Base-by-base conservation (phyloP, 2,888 invertebrate genomes). In the Erannis defoliaria region DNA sequence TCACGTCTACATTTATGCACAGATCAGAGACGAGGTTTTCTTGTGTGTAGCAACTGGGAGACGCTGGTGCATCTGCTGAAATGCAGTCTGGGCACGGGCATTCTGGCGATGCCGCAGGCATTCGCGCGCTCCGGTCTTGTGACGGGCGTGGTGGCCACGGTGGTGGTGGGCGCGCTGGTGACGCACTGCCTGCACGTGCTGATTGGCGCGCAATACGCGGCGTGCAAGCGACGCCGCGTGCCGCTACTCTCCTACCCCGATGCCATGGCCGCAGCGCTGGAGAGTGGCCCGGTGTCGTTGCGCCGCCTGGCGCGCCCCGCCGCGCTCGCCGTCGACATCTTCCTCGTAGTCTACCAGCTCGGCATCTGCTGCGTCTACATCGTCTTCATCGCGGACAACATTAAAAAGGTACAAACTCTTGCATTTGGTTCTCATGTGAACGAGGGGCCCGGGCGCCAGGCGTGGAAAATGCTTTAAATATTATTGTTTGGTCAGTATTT, bases 331-430 rank as follows among this genome's bases (percentile, higher is more conserved):
- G 95, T 96, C 38, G 95, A 96, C 81, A 86, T 94, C 48, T 96
- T 96, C 84, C 93, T 96, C 67, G 95, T 97, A 72, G 93, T 96
- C 51, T 98, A 98, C 77, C 98, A 98, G 90, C 94, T 98, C 70
- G 99, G 99, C 56, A 97, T 98, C 71, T 99, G 99, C 86, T 98
- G 98, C 86, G 98, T 99, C 16, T 99, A 99, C 86, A 96, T 98
- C 37, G 97, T 99, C 0, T 99, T 99, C 86, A 97, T 99, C 58
- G 96, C 98, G 0, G 95, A 95, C 53, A 98, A 97, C 80, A 91
- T 98, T 5, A 94, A 96, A 82, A 93, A 94, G 82, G 96, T 97
- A 45, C 14, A 2, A 4, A 19, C 5, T 10, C 5, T 12, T 12
- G n/a, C n/a, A 12, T 5, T 6, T 8, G 26, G 8, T 4, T 26